Conservation (phyloP, 2,888 invertebrate genomes). For the Hofmannophila pseudospretella region DNA sequence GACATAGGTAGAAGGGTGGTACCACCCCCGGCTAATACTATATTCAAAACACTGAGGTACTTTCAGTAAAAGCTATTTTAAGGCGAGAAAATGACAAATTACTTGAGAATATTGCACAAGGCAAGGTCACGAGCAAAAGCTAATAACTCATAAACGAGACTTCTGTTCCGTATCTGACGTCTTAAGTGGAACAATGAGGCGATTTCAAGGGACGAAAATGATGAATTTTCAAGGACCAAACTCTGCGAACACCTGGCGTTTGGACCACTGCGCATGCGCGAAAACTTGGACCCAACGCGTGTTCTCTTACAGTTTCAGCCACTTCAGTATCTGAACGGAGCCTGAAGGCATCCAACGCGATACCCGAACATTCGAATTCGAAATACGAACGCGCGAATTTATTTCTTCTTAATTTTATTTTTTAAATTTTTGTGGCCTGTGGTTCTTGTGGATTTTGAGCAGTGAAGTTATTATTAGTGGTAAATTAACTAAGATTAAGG, state of each 20-base stretch:
- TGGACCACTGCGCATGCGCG: slow-evolving; percentile 43
- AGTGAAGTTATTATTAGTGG: too few relatives aligned
- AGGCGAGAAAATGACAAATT: too few relatives aligned
- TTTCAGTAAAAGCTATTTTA: too few relatives aligned
- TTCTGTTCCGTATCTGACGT: background rate
- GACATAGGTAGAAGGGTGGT: too few relatives aligned
- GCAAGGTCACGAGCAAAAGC: too few relatives aligned
- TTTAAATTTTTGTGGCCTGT: too few relatives aligned
- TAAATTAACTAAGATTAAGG: too few relatives aligned
- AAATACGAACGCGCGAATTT: background rate
- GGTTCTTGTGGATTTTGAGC: background rate
- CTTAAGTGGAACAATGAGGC: background rate
- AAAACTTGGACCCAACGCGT: slow-evolving; percentile 40
- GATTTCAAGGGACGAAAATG: background rate
- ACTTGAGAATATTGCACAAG: too few relatives aligned
- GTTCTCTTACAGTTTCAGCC: slow-evolving; percentile 16
- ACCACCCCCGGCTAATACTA: too few relatives aligned
- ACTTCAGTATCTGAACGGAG: slow-evolving; percentile 43
- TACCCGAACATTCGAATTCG: slow-evolving; percentile 14
- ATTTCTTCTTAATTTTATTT: too few relatives aligned
- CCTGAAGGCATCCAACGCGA: slow-evolving; percentile 23
- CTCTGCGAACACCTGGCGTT: slow-evolving; percentile 35
- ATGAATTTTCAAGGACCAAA: slow-evolving; percentile 38
- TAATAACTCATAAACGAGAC: background rate
- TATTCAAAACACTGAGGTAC: too few relatives aligned